Evolutionary conservation across 2,797 vertebrate species (phyloP).

Genomic region (Thunnus albacares): DNA sequence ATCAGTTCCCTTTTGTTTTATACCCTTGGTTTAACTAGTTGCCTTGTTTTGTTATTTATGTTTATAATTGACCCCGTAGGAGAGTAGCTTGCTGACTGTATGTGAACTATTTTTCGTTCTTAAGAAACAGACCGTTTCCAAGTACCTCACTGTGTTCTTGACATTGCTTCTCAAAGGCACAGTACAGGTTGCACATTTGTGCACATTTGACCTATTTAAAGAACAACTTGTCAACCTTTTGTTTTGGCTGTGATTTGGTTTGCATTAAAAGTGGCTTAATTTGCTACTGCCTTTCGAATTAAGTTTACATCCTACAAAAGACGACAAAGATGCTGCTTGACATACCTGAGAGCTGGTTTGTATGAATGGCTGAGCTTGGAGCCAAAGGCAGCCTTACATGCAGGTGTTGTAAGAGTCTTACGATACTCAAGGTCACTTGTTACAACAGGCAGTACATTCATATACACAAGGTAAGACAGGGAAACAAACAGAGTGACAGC

Average conservation of each 20-base stretch:
- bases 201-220: not conserved
- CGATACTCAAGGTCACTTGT: slow-evolving; percentile 39
- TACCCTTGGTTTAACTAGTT: not conserved
- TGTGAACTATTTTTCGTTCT: too few species aligned
- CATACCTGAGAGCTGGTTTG: not conserved
- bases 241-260: not conserved
- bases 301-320: not conserved
- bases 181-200: not conserved
- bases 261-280: not conserved
- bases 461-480: slow-evolving; percentile 22
- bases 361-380: slow-evolving; percentile 18
- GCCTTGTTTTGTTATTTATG: too few species aligned
- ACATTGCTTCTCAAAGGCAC: not conserved
- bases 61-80: too few species aligned
- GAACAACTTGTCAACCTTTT: not conserved
- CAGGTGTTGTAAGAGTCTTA: slow-evolving; percentile 23
- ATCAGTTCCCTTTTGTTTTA: too few species aligned
- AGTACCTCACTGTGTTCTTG: not conserved
- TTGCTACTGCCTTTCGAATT: not conserved
- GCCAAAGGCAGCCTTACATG: not conserved
- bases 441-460: slow-evolving; percentile 36
- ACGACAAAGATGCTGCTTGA: not conserved
- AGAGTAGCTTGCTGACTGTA: too few species aligned
- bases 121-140: too few species aligned
- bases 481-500: slow-evolving; percentile 27